Evolutionary conservation across 2,888 invertebrate genomes (phyloP), one percentile per base, ranked within the genome.

Genomic region (Notodonta ziczac): DNA sequence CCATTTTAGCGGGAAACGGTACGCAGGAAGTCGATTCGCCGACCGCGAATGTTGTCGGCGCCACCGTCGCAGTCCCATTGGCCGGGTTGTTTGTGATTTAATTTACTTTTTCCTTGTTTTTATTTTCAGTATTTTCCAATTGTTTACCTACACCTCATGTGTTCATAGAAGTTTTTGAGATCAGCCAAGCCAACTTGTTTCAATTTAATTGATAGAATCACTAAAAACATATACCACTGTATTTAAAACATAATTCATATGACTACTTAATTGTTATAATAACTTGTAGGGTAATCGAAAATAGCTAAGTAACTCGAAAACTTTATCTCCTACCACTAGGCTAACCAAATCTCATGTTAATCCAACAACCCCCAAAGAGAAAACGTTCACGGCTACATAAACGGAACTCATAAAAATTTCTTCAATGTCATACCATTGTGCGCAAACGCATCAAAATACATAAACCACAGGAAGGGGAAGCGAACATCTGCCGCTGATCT

Each of bases 1-100:
- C 94, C 94, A 94, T 94, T 94, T 91, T 80, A 83, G 83, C 88
- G 90, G 93, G 91, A 93, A 93, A 90, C 89, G 87, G 85, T 82
- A 76, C 84, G 78, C 92, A 86, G 94, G 94, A 94, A 93, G 90
- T 90, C 83, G 89, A 91, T 91, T 86, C 92, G 87, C 81, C 87
- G 87, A 91, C 93, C 91, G 88, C 93, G 90, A 93, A 92, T 89
- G 88, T 85, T 82, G 84, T 78, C 75, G 82, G 91, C 92, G 93
- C 92, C 93, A 89, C 77, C 70, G 81, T 80, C 78, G 76, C 69
- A 74, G 63, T 69, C 61, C 60, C 59, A 66, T 65, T 65, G 70
- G 65, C 71, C 70, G 80, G 73, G 81, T 82, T 84, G 76, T 73
- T 63, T 69, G 76, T 72, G 74, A 77, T 70, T 72, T 72, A 72